A percentile compares a stretch with the other conserved stretches of the same genome.
Conservation (phyloP, 2,113 vertebrate species). For the Salvelinus sp. region DNA sequence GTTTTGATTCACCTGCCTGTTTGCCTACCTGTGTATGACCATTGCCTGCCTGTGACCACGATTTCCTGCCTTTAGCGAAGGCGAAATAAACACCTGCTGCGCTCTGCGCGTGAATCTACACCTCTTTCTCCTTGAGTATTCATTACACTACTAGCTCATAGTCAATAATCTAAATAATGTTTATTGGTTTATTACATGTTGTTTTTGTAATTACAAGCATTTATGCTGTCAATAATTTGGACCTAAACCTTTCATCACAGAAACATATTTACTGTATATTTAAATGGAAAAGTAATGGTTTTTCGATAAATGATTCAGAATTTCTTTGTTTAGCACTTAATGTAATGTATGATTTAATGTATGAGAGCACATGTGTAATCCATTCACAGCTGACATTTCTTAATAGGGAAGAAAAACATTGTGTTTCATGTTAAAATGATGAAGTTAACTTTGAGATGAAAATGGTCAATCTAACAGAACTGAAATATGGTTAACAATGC, state of each 20-base stretch:
- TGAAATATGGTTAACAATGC: neutral
- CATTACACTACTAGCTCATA: neutral
- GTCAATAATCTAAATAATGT: slow-evolving; percentile 23
- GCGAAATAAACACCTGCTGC: too few relatives aligned
- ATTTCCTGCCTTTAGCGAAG: too few relatives aligned
- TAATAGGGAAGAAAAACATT: slow-evolving; percentile 17
- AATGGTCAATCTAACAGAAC: slow-evolving; percentile 13
- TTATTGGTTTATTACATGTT: slow-evolving; percentile 27
- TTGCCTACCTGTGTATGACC: too few relatives aligned
- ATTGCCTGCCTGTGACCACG: too few relatives aligned
- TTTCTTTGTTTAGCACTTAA: slow-evolving; percentile 37
- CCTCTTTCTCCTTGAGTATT: too few relatives aligned
- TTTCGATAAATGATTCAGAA: slow-evolving; percentile 18
- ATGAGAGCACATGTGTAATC: slow-evolving; percentile 21
- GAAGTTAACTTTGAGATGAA: slow-evolving; percentile 3
- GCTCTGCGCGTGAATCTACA: too few relatives aligned
- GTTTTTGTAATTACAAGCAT: slow-evolving; percentile 14
- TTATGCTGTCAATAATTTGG: slow-evolving; percentile 28
- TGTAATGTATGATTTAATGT: neutral
- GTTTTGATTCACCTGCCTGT: too few relatives aligned
- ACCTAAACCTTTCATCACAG: slow-evolving; percentile 18
- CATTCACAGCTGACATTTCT: slow-evolving; percentile 25
- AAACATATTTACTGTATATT: slow-evolving; percentile 12
- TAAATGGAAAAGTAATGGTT: slow-evolving; percentile 26
- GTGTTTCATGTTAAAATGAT: slow-evolving; percentile 1